phyloP scores from a whole-genome alignment of 2,888 invertebrate species.

The Acronicta leporina region DNA sequence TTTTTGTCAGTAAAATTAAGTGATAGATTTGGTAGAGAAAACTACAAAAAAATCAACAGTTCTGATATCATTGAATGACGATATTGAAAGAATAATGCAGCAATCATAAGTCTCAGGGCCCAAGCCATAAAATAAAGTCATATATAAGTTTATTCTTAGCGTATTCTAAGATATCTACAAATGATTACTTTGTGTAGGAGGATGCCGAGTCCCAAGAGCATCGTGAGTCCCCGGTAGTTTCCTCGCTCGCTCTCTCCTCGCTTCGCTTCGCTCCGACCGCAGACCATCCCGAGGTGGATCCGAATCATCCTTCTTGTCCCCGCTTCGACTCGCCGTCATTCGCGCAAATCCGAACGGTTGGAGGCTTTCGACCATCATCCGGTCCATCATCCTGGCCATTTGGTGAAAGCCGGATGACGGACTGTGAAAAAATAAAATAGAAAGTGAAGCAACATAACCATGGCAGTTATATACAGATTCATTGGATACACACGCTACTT shows the following conservation, averaged over 20 bases:
- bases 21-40: too few species aligned
- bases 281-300: slow-evolving; percentile 75
- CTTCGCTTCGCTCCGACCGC: slow-evolving; percentile 70
- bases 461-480: too few species aligned
- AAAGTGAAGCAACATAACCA: too few species aligned
- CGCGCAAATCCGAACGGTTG: slow-evolving; percentile 91
- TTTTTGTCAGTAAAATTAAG: too few species aligned
- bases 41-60: too few species aligned
- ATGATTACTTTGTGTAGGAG: slow-evolving; percentile 79
- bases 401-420: slow-evolving; percentile 90
- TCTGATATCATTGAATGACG: too few species aligned
- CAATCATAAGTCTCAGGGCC: too few species aligned
- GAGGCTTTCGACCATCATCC: slow-evolving; percentile 91
- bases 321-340: slow-evolving; percentile 88
- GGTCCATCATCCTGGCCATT: slow-evolving; percentile 93
- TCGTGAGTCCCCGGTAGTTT: slow-evolving; percentile 67
- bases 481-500: too few species aligned
- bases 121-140: too few species aligned
- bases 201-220: slow-evolving; percentile 79
- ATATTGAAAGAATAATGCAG: too few species aligned
- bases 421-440: slow-evolving; percentile 68
- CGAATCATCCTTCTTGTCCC: slow-evolving; percentile 59
- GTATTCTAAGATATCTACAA: background rate
- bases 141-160: too few species aligned
- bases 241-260: slow-evolving; percentile 68